Conservation (phyloP, 2,113 vertebrate species). For the Nothobranchius kuhntae region DNA sequence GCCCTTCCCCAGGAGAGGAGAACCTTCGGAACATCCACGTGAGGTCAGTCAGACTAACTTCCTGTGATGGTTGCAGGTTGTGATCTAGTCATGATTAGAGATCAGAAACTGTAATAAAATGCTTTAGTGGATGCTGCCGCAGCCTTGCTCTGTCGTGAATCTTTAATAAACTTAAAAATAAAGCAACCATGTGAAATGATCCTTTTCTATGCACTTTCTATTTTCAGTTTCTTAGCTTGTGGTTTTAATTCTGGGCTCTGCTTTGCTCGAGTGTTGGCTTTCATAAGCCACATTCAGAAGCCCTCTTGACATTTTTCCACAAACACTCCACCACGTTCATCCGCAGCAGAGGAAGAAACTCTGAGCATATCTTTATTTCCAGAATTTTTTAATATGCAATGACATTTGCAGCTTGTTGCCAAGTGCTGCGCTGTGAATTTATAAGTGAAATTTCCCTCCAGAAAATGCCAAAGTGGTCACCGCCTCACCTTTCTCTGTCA, state of each 20-base stretch:
- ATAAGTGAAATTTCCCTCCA: constrained; percentile 26
- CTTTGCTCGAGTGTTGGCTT: constrained; percentile 38
- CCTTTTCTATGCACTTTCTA: not conserved
- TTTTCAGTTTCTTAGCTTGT: constrained; percentile 12
- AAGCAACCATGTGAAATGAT: not conserved
- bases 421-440: constrained; percentile 38
- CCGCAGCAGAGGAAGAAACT: constrained; percentile 15
- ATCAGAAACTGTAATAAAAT: not conserved
- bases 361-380: constrained; percentile 10
- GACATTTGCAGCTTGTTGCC: constrained; percentile 61
- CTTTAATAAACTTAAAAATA: not conserved
- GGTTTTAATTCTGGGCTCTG: constrained; percentile 22
- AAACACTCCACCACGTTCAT: constrained; percentile 19
- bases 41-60: constrained; percentile 91
- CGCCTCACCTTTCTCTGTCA: constrained; percentile 2
- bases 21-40: constrained; percentile 88
- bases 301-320: constrained; percentile 65
- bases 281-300: constrained; percentile 47
- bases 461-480: constrained; percentile 46
- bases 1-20: constrained; percentile 86
- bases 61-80: constrained; percentile 27
- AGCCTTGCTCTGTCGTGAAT: not conserved
- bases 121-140: too few relatives aligned
- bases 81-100: not conserved
- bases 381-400: constrained; percentile 31